A percentile compares a stretch with the other conserved stretches of the same genome.
Evolutionary conservation across 2,888 invertebrate species (phyloP).

Genomic region (Glaucopsyche alexis): DNA sequence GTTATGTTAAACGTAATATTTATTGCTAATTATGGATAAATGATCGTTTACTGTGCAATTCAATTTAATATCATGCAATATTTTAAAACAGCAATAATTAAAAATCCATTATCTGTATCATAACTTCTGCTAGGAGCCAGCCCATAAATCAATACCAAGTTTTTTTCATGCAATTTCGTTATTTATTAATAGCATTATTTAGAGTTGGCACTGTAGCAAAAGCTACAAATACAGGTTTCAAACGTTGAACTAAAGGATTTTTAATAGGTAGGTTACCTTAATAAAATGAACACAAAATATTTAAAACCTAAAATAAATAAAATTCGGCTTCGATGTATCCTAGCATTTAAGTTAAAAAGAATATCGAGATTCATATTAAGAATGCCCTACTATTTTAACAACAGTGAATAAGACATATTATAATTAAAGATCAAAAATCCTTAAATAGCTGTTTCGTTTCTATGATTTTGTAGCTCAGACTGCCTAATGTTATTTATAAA

Average conservation of each 20-base stretch:
- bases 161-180: background rate
- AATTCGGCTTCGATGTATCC: background rate
- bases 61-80: conserved; percentile 45
- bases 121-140: background rate
- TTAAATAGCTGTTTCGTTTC: too few relatives aligned
- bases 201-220: background rate
- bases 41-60: background rate
- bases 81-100: conserved; percentile 38
- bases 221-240: background rate
- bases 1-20: background rate
- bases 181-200: background rate
- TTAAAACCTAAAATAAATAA: conserved; percentile 8
- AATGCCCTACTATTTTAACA: background rate
- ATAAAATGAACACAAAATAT: background rate
- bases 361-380: background rate
- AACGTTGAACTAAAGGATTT: background rate
- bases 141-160: background rate
- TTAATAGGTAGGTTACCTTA: background rate
- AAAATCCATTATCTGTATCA: background rate
- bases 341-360: background rate
- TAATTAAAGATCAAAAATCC: too few relatives aligned
- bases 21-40: background rate
- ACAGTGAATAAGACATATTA: too few relatives aligned
- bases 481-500: too few relatives aligned
- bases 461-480: too few relatives aligned